Conservation (phyloP, 2,888 invertebrate genomes). For the Pycnomerus fuliginosus region DNA sequence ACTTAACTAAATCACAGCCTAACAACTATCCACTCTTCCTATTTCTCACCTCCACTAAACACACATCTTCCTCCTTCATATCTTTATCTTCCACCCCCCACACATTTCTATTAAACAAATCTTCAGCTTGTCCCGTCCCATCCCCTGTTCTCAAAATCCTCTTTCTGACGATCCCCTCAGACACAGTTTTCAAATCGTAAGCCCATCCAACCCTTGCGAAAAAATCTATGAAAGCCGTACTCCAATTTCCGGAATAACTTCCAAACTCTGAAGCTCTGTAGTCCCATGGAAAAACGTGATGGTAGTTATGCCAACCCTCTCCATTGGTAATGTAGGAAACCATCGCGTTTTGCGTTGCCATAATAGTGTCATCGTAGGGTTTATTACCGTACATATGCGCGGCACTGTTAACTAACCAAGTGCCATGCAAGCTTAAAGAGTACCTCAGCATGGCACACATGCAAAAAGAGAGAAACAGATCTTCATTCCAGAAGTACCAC, state of each 20-base stretch:
- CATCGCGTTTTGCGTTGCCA: conserved; percentile 63
- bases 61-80: conserved; percentile 13
- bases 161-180: not conserved
- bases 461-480: conserved; percentile 60
- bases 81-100: conserved; percentile 83
- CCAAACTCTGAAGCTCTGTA: conserved; percentile 59
- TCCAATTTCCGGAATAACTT: conserved; percentile 3
- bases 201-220: conserved; percentile 11
- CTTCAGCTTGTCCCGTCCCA: no score
- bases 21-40: not conserved
- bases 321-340: conserved; percentile 62
- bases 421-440: conserved; percentile 64
- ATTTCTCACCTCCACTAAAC: conserved; percentile 2
- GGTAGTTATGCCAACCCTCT: conserved; percentile 77
- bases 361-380: conserved; percentile 66
- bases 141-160: not conserved
- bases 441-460: conserved; percentile 67
- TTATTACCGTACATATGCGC: conserved; percentile 77
- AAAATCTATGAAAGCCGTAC: conserved; percentile 7
- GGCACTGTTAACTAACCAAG: conserved; percentile 81
- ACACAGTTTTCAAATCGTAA: conserved; percentile 5
- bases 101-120: no score
- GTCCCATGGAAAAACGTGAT: conserved; percentile 72
- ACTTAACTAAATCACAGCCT: not conserved
- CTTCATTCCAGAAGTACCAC: conserved; percentile 68